Base-by-base conservation (phyloP, 2,888 invertebrate species). In the Brachyptera risi region DNA sequence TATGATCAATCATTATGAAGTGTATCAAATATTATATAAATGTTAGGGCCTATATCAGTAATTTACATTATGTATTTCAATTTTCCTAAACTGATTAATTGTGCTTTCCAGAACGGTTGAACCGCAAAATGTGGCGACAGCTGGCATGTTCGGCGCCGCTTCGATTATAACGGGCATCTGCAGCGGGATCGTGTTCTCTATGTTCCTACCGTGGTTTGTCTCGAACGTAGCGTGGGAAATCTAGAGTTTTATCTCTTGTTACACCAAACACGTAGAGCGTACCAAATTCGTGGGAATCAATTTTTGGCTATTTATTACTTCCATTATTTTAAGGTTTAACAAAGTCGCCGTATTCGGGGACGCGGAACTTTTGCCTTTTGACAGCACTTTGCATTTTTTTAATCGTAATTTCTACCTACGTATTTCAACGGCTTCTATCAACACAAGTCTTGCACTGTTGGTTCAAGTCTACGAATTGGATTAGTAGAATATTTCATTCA, bases 71-170 rank as follows among this genome's bases (percentile, higher is more conserved):
- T n/a, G n/a, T n/a, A n/a, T n/a, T n/a, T n/a, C n/a, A n/a, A n/a
- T n/a, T n/a, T n/a, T n/a, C n/a, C n/a, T n/a, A n/a, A n/a, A n/a
- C n/a, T n/a, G n/a, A n/a, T n/a, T n/a, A n/a, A n/a, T n/a, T n/a
- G n/a, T n/a, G n/a, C n/a, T n/a, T 31, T 31, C 50, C 76, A 92
- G 93, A 65, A 83, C 82, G 38, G 92, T 93, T 15, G 87, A 90
- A n/a, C 84, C 87, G 0, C 86, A 91, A 70, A 80, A 93, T 73
- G 88, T 92, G 15, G 79, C 88, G 0, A 87, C 86, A 0, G 97
- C 97, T 0, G 97, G 97, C 61, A 98, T 98, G 98, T 91, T 95
- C 74, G 96, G 92, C 42, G 95, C 92, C 0, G 96, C 98, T 19
- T 88, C 88, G 70, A 81, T 99, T 1, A 88, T 97, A 31, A 87